Conservation (phyloP, 2,888 invertebrate species). For the Cheilosia impressa region DNA sequence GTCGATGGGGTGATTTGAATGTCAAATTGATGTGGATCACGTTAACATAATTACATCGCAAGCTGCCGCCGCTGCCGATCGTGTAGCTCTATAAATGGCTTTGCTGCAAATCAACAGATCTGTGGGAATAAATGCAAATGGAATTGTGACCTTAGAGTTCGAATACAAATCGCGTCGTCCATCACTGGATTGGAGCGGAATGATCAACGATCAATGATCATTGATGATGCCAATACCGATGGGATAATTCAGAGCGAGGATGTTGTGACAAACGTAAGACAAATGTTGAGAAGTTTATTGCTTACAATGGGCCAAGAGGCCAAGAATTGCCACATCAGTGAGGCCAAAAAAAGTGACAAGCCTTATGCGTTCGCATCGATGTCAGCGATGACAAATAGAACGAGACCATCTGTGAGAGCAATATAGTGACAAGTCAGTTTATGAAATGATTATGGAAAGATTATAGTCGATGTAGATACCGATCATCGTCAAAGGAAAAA, state of each 20-base stretch:
- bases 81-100: background rate
- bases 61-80: background rate
- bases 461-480: too few relatives aligned
- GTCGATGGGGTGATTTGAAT: conserved; percentile 23
- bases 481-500: too few relatives aligned
- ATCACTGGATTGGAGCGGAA: background rate
- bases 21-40: conserved; percentile 32
- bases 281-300: background rate
- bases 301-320: background rate
- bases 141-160: conserved; percentile 10
- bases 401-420: background rate
- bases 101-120: conserved; percentile 3
- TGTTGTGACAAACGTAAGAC: background rate
- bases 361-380: conserved; percentile 10
- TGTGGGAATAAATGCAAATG: conserved; percentile 15
- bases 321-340: background rate
- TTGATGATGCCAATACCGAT: background rate
- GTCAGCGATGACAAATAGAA: conserved; percentile 10
- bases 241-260: background rate
- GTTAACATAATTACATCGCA: conserved; percentile 34
- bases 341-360: background rate
- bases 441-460: background rate
- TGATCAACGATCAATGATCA: background rate
- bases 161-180: background rate
- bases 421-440: background rate